phyloP scores from a whole-genome alignment of 2,888 invertebrate species.

The Trichacis sp. region DNA sequence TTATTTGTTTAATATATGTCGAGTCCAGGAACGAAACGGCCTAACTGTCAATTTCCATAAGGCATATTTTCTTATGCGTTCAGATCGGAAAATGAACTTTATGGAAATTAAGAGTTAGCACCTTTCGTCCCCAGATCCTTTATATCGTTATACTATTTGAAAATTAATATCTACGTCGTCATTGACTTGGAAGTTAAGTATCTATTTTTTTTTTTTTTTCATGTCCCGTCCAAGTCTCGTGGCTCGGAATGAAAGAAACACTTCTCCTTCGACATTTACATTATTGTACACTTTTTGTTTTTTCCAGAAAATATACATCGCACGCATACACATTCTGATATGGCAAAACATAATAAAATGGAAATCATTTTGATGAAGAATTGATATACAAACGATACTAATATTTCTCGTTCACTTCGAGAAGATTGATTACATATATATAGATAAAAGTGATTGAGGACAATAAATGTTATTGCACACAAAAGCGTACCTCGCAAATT shows the following conservation, averaged over 20 bases:
- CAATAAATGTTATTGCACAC: too few species aligned
- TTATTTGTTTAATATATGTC: too few species aligned
- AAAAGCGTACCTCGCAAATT: too few species aligned
- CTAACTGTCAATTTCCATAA: too few species aligned
- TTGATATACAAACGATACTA: background rate
- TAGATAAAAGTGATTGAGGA: too few species aligned
- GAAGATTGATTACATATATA: background rate
- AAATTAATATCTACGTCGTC: background rate
- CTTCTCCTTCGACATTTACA: background rate
- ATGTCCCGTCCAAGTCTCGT: background rate
- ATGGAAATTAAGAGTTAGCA: too few species aligned
- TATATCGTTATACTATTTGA: background rate
- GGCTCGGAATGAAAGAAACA: conserved; percentile 3
- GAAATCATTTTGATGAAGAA: background rate
- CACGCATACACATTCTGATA: background rate
- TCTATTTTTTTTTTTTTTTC: background rate
- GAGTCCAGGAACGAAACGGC: too few species aligned
- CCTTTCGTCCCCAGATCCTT: too few species aligned
- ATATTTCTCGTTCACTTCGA: background rate
- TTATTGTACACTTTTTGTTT: background rate
- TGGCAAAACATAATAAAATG: background rate
- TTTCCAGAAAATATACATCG: background rate
- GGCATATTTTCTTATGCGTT: too few species aligned
- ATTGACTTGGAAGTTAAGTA: conserved; percentile 7
- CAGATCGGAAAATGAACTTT: too few species aligned